Evolutionary conservation across 2,113 vertebrate genomes (phyloP), one percentile per base, ranked within the genome.

Genomic region (Ploceus nigricollis): DNA sequence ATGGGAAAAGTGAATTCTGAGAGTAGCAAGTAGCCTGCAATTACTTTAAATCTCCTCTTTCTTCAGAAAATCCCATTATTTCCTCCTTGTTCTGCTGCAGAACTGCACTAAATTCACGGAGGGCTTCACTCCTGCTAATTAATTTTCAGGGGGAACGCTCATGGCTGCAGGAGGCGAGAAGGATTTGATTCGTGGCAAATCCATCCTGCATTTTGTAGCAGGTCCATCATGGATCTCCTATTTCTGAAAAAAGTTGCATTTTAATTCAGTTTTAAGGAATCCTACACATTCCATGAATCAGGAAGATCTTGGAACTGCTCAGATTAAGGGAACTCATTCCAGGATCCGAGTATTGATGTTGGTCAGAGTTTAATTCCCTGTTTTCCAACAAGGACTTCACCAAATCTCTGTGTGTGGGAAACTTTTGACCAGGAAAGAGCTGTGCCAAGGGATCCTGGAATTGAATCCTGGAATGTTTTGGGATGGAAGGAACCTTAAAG

Each of bases 281-380:
- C n/a, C 40, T 24, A 3, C 25, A 75, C 60, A 25, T 78, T 73
- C 28, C 42, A 42, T 1, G 20, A 31, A 66, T 35, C 35, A 35
- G 3, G 7, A 85, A 68, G 45, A 18, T 82, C 17, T 33, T 33
- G 28, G 57, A 39, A 5, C 22, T 0, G 2, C 31, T 75, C 16
- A n/a, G 58, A 13, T 39, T 35, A 54, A 68, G 39, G 77, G 68
- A 76, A 72, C 60, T 30, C 33, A 77, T 30, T n/a, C 30, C 3
- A 7, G 48, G 39, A 60, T 24, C 30, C 0, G 0, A 76, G 30
- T 42, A 51, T 30, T 24, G 48, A 8, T 25, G 20, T 11, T 17
- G 35, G 20, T 16, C 61, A 35, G 30, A 30, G 25, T 50, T 50
- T 9, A 27, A 76, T 50, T 86, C 44, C 28, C 40, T 11, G 3